Evolutionary conservation across 2,113 vertebrate genomes (phyloP), one percentile per base, ranked within the genome.

Genomic region (Beaufortia kweichowensis): DNA sequence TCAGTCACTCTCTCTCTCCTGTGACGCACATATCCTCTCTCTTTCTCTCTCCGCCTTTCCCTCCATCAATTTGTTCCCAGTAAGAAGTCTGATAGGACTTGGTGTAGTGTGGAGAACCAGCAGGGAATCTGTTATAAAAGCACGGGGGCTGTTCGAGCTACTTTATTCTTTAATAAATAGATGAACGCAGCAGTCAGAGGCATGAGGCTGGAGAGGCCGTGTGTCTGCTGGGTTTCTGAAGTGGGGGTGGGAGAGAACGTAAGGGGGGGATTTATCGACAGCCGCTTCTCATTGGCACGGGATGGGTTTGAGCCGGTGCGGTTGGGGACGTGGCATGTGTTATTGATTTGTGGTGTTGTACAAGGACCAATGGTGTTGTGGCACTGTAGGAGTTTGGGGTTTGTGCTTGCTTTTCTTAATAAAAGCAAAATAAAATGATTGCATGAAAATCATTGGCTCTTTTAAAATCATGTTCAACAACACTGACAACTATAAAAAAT

Each of bases 81-180:
- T 84, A 68, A 81, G 79, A 63, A 79, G 79, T 79, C 82, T 81
- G 79, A 83, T 81, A 71, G 78, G 71, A 41, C 71, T 71, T 55
- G 74, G 77, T 81, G 79, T 81, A 79, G 73, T 73, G 82, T 79
- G 63, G 77, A 48, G 81, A 77, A 62, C 41, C 81, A 79, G 74
- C 62, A 12, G 81, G 81, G 68, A 76, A 56, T 61, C 77, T 50
- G 39, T 66, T 76, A 64, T 79, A 79, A 82, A 82, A 82, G 72
- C 33, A 21, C 46, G 8, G 60, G n/a, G 77, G 81, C 72, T 79
- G 77, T 79, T 73, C 43, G 77, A 82, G 77, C 74, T 82, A 82
- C 81, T 79, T 82, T 79, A 76, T 79, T 77, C 81, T 50, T 68
- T 79, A 79, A 82, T 82, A 82, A 82, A 79, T 79, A 76, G 73